These are phyloP conservation scores for Bovichtus variegatus DNA, from an alignment of 2,797 vertebrate genomes.

Conservation along the genomic window DNA sequence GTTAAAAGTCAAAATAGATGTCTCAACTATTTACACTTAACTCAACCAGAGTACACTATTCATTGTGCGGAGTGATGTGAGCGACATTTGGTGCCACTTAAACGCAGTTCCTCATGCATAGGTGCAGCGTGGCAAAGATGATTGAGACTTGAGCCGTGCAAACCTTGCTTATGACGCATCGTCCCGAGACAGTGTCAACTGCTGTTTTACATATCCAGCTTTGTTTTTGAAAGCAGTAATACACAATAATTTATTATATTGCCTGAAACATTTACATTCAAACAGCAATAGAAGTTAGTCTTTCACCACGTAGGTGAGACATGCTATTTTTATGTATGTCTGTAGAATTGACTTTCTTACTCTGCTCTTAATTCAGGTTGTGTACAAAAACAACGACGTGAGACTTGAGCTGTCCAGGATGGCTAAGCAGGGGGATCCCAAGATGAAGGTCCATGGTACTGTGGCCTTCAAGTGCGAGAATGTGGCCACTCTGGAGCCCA, in stretches of 20 bases:
- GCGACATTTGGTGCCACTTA: slow-evolving; percentile 35
- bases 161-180: slow-evolving; percentile 13
- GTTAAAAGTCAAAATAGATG: slow-evolving; percentile 44
- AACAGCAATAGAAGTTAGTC: neutral
- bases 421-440: slow-evolving; percentile 94
- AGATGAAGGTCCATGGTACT: slow-evolving; percentile 97
- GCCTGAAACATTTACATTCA: neutral
- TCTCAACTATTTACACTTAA: slow-evolving; percentile 34
- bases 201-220: slow-evolving; percentile 13
- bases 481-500: slow-evolving; percentile 96
- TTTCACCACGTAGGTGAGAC: neutral
- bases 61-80: slow-evolving; percentile 19
- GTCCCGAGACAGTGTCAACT: slow-evolving; percentile 16
- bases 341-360: neutral
- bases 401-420: slow-evolving; percentile 95
- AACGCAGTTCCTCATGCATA: slow-evolving; percentile 19
- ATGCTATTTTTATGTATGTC: neutral
- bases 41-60: neutral
- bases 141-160: neutral
- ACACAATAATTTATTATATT: neutral
- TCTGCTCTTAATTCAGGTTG: slow-evolving; percentile 88
- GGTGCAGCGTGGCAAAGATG: slow-evolving; percentile 29
- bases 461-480: slow-evolving; percentile 99
- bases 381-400: slow-evolving; percentile 99
- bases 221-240: neutral